Evolutionary conservation across 2,888 invertebrate species (phyloP).

Genomic region (Euclidia mi): DNA sequence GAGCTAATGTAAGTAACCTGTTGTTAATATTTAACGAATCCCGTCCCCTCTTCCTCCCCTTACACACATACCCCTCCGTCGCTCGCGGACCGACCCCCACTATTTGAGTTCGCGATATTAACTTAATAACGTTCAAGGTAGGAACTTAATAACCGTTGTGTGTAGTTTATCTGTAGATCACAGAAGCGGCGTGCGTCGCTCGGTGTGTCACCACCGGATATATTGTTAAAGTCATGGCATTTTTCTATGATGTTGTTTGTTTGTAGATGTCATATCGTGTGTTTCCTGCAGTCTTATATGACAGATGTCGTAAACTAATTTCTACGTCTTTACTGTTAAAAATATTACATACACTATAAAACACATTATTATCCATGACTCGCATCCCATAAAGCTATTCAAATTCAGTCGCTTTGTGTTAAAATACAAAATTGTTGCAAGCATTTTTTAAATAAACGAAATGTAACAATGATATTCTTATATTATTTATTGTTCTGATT

Average conservation of each 20-base stretch:
- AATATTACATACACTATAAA: too few species aligned
- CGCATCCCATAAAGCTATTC: too few species aligned
- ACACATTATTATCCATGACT: too few species aligned
- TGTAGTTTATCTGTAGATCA: constrained; percentile 25
- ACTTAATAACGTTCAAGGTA: constrained; percentile 34
- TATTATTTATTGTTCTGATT: too few species aligned
- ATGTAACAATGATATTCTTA: too few species aligned
- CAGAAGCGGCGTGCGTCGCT: neutral
- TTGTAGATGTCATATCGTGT: constrained; percentile 2
- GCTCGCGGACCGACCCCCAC: constrained; percentile 8
- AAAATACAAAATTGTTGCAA: too few species aligned
- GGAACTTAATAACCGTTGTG: constrained; percentile 31
- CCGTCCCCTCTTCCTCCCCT: neutral
- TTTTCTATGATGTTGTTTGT: constrained; percentile 3
- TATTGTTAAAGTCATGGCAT: neutral
- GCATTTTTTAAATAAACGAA: too few species aligned
- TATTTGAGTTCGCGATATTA: constrained; percentile 43
- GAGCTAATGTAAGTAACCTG: constrained; percentile 48
- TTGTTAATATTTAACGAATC: constrained; percentile 51
- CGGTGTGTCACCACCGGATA: neutral
- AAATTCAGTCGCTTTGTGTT: too few species aligned
- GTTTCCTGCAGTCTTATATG: constrained; percentile 5
- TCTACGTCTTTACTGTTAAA: too few species aligned
- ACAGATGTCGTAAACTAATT: neutral
- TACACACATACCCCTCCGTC: neutral